phyloP scores from a whole-genome alignment of 2,888 invertebrate species.

The Polylopha cassiicola region DNA sequence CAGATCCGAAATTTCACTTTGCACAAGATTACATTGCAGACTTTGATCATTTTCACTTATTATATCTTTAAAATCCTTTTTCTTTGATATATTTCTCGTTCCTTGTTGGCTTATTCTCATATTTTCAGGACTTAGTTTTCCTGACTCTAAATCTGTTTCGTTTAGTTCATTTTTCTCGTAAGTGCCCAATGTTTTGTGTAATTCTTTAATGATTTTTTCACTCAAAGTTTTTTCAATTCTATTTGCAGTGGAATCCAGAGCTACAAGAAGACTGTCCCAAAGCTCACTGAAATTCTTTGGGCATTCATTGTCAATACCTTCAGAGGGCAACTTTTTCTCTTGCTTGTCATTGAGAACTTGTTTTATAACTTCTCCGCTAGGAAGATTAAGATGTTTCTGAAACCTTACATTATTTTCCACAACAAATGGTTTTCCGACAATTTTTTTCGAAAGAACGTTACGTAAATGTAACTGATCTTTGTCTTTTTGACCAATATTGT shows the following conservation, averaged over 20 bases:
- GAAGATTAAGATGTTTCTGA: constrained; percentile 38
- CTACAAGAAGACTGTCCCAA: constrained; percentile 45
- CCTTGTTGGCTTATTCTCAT: constrained; percentile 13
- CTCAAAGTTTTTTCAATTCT: constrained; percentile 48
- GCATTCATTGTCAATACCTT: constrained; percentile 32
- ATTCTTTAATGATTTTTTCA: constrained; percentile 47
- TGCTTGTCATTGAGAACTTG: constrained; percentile 33
- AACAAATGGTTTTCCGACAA: constrained; percentile 36
- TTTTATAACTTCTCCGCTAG: constrained; percentile 40
- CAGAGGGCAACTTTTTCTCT: constrained; percentile 32
- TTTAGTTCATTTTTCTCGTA: constrained; percentile 23
- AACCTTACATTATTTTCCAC: constrained; percentile 24
- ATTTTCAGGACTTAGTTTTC: constrained; percentile 1
- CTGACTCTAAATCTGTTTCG: constrained; percentile 2
- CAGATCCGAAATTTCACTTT: constrained; percentile 48
- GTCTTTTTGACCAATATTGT: constrained; percentile 6
- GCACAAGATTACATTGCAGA: constrained; percentile 51
- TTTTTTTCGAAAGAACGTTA: constrained; percentile 29
- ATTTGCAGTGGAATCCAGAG: constrained; percentile 46
- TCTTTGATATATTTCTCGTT: constrained; percentile 22
- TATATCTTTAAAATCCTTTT: constrained; percentile 23
- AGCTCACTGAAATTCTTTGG: constrained; percentile 40
- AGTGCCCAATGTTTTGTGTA: constrained; percentile 35
- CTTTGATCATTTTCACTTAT: constrained; percentile 28
- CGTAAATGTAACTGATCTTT: too few relatives aligned